These are phyloP conservation scores for Jordanella pulchra DNA, from an alignment of 2,797 vertebrate species.

Conservation along the genomic window DNA sequence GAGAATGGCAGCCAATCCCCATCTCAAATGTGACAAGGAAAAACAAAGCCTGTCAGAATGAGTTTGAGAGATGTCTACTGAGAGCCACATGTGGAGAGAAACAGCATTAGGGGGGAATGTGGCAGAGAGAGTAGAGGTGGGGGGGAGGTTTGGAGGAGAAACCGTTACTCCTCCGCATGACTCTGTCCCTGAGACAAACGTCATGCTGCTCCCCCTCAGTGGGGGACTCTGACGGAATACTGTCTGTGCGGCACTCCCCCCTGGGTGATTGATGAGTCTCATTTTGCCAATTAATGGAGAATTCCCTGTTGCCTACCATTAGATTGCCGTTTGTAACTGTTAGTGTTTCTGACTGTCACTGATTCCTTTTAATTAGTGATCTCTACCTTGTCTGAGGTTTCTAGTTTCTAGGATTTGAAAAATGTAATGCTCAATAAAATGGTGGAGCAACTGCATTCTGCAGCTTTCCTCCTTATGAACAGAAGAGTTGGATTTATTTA, in stretches of 20 bases:
- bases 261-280: slow-evolving; percentile 84
- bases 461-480: slow-evolving; percentile 47
- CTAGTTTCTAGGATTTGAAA: slow-evolving; percentile 48
- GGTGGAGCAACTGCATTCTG: slow-evolving; percentile 26
- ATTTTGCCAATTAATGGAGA: slow-evolving; percentile 86
- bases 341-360: slow-evolving; percentile 79
- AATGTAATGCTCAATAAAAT: slow-evolving; percentile 42
- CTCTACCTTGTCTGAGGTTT: slow-evolving; percentile 57
- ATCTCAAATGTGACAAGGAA: slow-evolving; percentile 72
- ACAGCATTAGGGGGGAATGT: slow-evolving; percentile 33
- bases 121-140: slow-evolving; percentile 4
- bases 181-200: slow-evolving; percentile 71
- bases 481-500: slow-evolving; percentile 31
- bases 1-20: slow-evolving; percentile 73
- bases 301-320: slow-evolving; percentile 83
- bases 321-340: slow-evolving; percentile 83
- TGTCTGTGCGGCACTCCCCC: slow-evolving; percentile 69
- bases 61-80: slow-evolving; percentile 68
- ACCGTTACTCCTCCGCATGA: slow-evolving; percentile 61
- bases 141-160: slow-evolving; percentile 23
- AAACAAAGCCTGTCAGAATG: slow-evolving; percentile 77
- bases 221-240: slow-evolving; percentile 72
- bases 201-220: slow-evolving; percentile 74
- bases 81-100: slow-evolving; percentile 73
- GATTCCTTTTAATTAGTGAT: slow-evolving; percentile 80